A percentile compares a stretch with the other conserved stretches of the same genome.
Conservation (phyloP, 2,797 vertebrate species). For the Cossypha heuglini region DNA sequence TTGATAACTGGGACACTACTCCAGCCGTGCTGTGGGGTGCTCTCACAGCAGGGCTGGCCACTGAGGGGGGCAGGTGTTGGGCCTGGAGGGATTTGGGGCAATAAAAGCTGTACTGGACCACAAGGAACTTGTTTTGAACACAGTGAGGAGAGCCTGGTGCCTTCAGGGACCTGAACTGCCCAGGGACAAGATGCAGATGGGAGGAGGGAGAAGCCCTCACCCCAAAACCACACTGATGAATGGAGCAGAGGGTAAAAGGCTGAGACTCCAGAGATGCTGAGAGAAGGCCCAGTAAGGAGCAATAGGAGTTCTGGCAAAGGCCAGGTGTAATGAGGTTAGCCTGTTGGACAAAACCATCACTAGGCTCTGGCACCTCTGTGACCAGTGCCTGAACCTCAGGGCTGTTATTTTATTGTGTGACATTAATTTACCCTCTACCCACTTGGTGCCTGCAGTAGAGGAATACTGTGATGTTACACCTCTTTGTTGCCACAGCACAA, state of each 20-base stretch:
- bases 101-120: background rate
- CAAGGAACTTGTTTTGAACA: accelerated
- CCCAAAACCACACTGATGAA: background rate
- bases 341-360: background rate
- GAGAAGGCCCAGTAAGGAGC: background rate
- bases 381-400: background rate
- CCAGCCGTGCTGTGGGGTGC: background rate
- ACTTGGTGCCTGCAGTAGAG: background rate
- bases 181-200: accelerated
- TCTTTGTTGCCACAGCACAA: background rate
- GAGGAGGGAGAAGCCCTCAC: background rate
- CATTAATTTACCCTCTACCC: background rate
- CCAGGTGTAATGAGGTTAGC: accelerated
- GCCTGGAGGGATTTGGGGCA: background rate
- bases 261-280: background rate
- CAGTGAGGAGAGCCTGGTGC: background rate
- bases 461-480: background rate
- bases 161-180: background rate
- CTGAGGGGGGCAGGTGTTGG: accelerated
- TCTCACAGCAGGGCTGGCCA: background rate
- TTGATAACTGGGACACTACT: conserved; percentile 55
- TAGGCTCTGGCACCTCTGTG: background rate
- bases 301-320: background rate
- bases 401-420: accelerated
- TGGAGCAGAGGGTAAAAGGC: accelerated